Base-by-base conservation (phyloP, 1,140 invertebrate genomes). In the Acromyrmex charruanus region DNA sequence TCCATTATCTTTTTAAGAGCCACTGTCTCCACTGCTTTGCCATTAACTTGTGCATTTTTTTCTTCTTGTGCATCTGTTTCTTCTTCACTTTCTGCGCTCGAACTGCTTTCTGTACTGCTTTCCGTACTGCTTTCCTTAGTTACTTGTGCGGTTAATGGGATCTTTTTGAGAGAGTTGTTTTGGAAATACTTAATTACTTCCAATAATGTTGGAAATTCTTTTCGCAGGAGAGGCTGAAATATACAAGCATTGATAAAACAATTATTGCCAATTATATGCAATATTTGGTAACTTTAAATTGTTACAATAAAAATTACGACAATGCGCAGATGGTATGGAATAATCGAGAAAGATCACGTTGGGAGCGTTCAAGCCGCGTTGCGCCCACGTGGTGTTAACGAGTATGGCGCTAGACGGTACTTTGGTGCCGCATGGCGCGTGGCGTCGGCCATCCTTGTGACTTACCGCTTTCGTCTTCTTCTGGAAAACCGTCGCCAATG, bases 401-500 rank as follows among this genome's bases (percentile, higher is more conserved):
- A 88, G 90, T 25, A 75, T 91, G 89, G 90, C 39, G 39, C 2
- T 10, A 10, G 39, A 7, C 92, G 91, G 91, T 61, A 88, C 59
- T 71, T 55, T 16, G 1, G 1, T 0, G 18, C 80, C 69, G 87
- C 88, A 77, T 91, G 81, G 63, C 35, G 12, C 21, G 35, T 25
- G n/a, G 12, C 53, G 44, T 72, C 72, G 82, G 14, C 16, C 12
- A 12, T 3, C 12, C 7, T 25, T 1, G 3, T 0, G 3, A 94
- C 96, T 96, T 95, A 97, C 96, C 92, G 96, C 95, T 74, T 96
- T 96, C 14, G 95, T 95, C 94, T 97, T 97, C 77, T 96, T 96
- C 85, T 96, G 95, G 88, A 96, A 97, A 61, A 96, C 94, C 87
- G 95, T 95, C 0, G 96, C 96, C 25, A 97, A 91, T 7, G 95